Percentiles rank a stretch among this genome's conserved stretches.
phyloP scores from a whole-genome alignment of 2,797 vertebrate species.

The Tragopan temminckii region DNA sequence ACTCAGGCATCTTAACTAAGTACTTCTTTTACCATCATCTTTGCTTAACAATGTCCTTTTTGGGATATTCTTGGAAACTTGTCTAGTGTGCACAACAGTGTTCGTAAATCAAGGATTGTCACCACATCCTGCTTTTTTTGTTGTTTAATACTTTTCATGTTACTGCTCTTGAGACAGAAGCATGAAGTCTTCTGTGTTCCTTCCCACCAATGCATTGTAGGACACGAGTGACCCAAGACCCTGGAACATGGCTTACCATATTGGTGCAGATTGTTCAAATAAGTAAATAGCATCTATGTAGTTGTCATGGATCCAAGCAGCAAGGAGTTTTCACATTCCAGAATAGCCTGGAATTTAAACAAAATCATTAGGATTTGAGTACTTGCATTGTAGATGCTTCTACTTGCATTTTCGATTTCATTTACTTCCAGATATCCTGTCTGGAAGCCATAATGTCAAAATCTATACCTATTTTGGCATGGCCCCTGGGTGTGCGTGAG shows the following conservation, averaged over 20 bases:
- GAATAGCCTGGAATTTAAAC: constrained; percentile 59
- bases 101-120: background rate
- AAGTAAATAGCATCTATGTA: background rate
- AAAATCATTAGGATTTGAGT: background rate
- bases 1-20: background rate
- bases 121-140: background rate
- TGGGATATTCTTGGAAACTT: constrained; percentile 23
- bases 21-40: background rate
- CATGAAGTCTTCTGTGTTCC: background rate
- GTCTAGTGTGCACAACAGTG: background rate
- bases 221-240: background rate
- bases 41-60: constrained; percentile 19
- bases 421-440: background rate
- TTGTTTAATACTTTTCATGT: background rate
- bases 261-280: background rate
- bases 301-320: constrained; percentile 25
- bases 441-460: constrained; percentile 9
- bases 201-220: background rate
- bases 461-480: constrained; percentile 24
- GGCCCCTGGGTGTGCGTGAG: background rate
- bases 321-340: constrained; percentile 11
- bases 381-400: background rate
- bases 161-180: background rate
- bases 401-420: background rate
- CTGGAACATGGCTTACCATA: constrained; percentile 51